phyloP scores from a whole-genome alignment of 2,113 vertebrate genomes.

The Cyprinus carpio region DNA sequence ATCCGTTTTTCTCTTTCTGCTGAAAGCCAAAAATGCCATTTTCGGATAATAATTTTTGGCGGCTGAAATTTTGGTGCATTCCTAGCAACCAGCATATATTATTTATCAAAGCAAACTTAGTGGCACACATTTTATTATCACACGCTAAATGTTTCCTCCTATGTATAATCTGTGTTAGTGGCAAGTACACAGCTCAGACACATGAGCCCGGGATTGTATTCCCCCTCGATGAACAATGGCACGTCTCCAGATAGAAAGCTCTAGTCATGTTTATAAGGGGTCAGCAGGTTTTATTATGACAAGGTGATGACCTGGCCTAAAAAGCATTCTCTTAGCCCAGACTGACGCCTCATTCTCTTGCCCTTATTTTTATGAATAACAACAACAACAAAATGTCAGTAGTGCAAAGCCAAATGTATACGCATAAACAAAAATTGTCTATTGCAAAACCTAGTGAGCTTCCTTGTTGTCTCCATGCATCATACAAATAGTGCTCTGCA shows the following conservation, averaged over 20 bases:
- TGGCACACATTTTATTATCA: neutral
- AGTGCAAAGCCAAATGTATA: neutral
- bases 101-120: neutral
- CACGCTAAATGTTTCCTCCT: neutral
- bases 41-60: no score
- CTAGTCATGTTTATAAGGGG: conserved; percentile 32
- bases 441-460: neutral
- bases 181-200: conserved; percentile 14
- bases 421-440: neutral
- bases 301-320: neutral
- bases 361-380: no score
- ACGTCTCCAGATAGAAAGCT: conserved; percentile 33
- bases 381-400: no score
- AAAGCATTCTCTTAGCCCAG: neutral
- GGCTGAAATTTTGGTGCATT: no score
- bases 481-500: neutral
- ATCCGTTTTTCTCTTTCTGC: no score
- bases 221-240: conserved; percentile 35
- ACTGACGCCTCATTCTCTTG: neutral
- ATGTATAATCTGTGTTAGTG: conserved; percentile 17
- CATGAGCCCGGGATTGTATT: conserved; percentile 48
- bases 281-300: conserved; percentile 13
- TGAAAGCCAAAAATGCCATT: no score
- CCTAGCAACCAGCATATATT: neutral
- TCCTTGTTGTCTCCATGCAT: neutral